Percentiles rank a stretch among this genome's conserved stretches.
Evolutionary conservation across 2,888 invertebrate genomes (phyloP).

Genomic region (Corythucha ciliata): DNA sequence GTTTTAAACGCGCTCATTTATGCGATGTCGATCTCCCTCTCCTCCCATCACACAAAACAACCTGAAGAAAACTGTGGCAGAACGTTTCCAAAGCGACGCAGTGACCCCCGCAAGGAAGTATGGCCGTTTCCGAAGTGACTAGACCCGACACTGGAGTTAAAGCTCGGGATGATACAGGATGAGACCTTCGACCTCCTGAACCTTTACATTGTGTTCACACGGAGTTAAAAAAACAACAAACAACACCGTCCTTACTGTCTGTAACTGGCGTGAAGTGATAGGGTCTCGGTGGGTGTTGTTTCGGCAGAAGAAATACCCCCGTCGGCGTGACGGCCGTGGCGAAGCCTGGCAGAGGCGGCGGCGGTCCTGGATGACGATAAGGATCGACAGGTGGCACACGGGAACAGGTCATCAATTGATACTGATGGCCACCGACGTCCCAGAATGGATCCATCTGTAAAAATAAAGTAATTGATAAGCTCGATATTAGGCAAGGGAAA

Average conservation of each 20-base stretch:
- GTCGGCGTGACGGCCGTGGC: constrained; percentile 18
- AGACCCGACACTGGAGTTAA: constrained; percentile 40
- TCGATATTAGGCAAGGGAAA: not conserved
- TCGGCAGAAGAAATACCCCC: constrained; percentile 13
- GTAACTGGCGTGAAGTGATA: constrained; percentile 17
- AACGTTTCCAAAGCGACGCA: constrained; percentile 62
- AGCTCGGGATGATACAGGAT: constrained; percentile 31
- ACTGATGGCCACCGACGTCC: not conserved
- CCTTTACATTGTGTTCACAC: too few relatives aligned
- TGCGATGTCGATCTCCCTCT: not conserved
- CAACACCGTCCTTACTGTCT: constrained; percentile 18
- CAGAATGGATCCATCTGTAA: constrained; percentile 17
- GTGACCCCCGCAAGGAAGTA: constrained; percentile 59
- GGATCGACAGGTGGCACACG: constrained; percentile 3
- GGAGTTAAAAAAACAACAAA: too few relatives aligned
- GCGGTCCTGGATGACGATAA: too few relatives aligned
- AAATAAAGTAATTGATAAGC: not conserved
- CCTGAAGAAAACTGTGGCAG: constrained; percentile 60
- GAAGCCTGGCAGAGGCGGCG: constrained; percentile 1
- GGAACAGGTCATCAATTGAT: not conserved
- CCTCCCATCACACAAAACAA: constrained; percentile 36
- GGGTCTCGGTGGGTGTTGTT: constrained; percentile 12
- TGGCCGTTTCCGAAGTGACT: constrained; percentile 47
- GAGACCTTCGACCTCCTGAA: constrained; percentile 16
- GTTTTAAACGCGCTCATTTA: not conserved